These are phyloP conservation scores for Aspidiotus rigidus DNA, from an alignment of 2,888 invertebrate species.

Conservation along the genomic window DNA sequence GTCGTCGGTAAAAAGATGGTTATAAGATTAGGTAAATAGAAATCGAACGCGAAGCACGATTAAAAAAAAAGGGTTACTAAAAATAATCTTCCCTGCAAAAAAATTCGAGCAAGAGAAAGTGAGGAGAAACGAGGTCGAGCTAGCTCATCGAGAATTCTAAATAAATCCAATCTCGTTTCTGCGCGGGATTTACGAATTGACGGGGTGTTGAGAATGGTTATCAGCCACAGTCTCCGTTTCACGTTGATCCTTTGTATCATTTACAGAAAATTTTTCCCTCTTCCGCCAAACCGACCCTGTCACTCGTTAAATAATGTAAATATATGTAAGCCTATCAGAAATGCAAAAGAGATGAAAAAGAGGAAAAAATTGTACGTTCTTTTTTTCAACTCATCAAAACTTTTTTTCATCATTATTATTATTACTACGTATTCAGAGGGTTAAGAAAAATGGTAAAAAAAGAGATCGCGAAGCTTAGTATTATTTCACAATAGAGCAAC, in stretches of 20 bases:
- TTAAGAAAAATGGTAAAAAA: conserved; percentile 1
- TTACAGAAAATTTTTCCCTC: conserved; percentile 28
- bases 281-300: conserved; percentile 12
- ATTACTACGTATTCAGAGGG: conserved; percentile 9
- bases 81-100: conserved; percentile 30
- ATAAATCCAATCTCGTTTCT: conserved; percentile 31
- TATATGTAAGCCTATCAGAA: conserved; percentile 33
- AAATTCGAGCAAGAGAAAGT: not conserved
- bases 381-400: conserved; percentile 28
- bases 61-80: conserved; percentile 22
- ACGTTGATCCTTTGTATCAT: conserved; percentile 30
- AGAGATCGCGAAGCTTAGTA: not conserved
- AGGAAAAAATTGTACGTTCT: conserved; percentile 11
- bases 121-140: conserved; percentile 24
- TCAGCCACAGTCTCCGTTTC: conserved; percentile 8
- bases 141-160: conserved; percentile 31
- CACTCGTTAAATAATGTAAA: conserved; percentile 27
- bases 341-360: conserved; percentile 29
- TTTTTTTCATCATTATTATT: conserved; percentile 14
- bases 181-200: conserved; percentile 18
- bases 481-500: conserved; percentile 2
- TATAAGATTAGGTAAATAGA: conserved; percentile 28
- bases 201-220: conserved; percentile 24
- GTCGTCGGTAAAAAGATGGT: not conserved
- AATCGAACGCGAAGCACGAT: conserved; percentile 21